These are phyloP conservation scores for Stercorarius parasiticus DNA, from an alignment of 2,113 vertebrate genomes.

Conservation along the genomic window DNA sequence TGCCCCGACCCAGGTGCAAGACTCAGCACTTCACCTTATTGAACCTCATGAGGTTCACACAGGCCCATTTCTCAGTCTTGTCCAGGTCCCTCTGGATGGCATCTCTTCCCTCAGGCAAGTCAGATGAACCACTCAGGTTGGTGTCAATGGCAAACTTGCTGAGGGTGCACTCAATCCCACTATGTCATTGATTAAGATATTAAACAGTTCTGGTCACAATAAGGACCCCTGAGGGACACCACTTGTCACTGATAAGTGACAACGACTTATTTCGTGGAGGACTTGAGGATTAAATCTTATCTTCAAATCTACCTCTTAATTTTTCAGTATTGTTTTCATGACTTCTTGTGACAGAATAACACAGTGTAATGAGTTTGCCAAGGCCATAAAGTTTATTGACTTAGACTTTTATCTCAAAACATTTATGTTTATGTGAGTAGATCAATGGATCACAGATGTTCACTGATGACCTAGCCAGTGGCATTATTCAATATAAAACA, in stretches of 20 bases:
- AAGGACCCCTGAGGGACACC: neutral
- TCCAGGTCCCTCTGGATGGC: neutral
- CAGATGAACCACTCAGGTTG: neutral
- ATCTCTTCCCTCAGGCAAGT: no score
- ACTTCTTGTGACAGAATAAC: neutral
- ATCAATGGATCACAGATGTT: conserved; percentile 14
- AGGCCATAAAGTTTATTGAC: conserved; percentile 16
- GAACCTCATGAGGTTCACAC: neutral
- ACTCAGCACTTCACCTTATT: neutral
- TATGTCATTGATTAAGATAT: neutral
- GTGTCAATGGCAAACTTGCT: neutral
- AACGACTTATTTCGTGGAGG: neutral
- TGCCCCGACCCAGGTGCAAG: neutral
- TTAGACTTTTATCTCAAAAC: conserved; percentile 24
- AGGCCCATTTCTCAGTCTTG: neutral
- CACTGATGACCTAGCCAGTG: conserved; percentile 17
- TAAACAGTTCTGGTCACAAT: neutral
- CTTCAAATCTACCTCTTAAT: neutral
- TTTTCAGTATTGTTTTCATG: neutral
- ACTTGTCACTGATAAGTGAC: neutral
- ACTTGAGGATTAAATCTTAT: neutral
- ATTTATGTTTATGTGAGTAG: conserved; percentile 4
- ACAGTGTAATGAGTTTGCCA: neutral
- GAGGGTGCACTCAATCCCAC: neutral
- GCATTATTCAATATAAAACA: conserved; percentile 7